Conservation (phyloP, 2,113 vertebrate species). For the Bubo scandiacus region DNA sequence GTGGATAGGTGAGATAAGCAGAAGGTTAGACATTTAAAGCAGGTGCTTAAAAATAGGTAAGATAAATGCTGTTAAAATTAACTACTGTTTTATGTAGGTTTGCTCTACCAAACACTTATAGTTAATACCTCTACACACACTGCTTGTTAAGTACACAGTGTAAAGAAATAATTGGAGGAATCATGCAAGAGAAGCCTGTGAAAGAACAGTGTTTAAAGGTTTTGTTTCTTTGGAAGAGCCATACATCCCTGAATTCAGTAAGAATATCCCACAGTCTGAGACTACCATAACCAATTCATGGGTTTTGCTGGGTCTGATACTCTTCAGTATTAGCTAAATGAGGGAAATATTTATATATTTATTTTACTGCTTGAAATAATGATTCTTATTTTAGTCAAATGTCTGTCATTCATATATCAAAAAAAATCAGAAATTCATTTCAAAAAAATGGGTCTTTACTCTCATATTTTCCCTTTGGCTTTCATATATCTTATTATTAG, state of each 20-base stretch:
- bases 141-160: neutral
- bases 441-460: neutral
- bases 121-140: neutral
- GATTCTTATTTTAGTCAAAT: neutral
- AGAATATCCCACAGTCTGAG: neutral
- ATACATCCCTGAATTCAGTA: neutral
- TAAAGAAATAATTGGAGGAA: neutral
- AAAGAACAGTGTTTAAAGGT: neutral
- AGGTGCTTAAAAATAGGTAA: neutral
- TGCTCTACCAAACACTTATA: neutral
- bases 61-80: neutral
- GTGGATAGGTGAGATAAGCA: neutral
- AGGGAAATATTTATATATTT: neutral
- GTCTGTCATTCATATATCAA: fast-evolving
- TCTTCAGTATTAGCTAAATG: neutral
- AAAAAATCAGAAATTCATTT: neutral
- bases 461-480: neutral
- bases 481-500: neutral
- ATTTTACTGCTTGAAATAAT: neutral
- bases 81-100: neutral
- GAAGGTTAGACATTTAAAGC: neutral
- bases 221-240: neutral
- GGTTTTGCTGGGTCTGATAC: neutral
- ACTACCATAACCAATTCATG: neutral
- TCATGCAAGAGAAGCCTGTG: neutral